Conservation (phyloP, 2,888 invertebrate species). For the Cheilosia grossa region DNA sequence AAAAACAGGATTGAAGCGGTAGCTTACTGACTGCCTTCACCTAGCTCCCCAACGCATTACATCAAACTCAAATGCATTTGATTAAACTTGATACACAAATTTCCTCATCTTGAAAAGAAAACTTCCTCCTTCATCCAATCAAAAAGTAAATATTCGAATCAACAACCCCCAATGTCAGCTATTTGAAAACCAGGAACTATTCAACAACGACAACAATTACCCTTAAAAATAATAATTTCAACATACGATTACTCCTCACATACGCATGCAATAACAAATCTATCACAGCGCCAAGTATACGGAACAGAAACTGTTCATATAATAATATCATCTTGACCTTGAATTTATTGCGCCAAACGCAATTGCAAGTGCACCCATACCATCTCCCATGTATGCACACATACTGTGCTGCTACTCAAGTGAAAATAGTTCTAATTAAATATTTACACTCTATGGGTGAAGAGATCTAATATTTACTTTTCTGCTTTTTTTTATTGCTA, state of each 20-base stretch:
- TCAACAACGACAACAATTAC: constrained; percentile 32
- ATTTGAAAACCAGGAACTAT: constrained; percentile 62
- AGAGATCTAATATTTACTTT: constrained; percentile 66
- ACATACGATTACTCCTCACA: constrained; percentile 14
- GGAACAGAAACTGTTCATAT: constrained; percentile 55
- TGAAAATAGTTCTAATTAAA: constrained; percentile 60
- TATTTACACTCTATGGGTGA: constrained; percentile 49
- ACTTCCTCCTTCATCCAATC: not conserved
- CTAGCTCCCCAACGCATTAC: no score
- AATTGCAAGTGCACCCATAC: constrained; percentile 56
- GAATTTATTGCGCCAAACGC: constrained; percentile 66
- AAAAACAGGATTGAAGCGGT: no score
- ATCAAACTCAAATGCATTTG: not conserved
- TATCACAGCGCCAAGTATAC: constrained; percentile 54
- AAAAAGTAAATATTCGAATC: not conserved
- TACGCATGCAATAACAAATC: constrained; percentile 64
- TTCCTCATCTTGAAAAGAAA: not conserved
- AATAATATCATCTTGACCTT: constrained; percentile 72
- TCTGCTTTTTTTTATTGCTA: constrained; percentile 7
- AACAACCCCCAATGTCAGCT: constrained; percentile 48
- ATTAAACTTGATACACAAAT: not conserved
- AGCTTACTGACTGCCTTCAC: no score
- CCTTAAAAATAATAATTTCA: constrained; percentile 54
- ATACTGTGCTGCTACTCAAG: constrained; percentile 2
- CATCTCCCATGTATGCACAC: not conserved